These are phyloP conservation scores for Acipenser ruthenus DNA, from an alignment of 2,797 vertebrate genomes.

Conservation along the genomic window DNA sequence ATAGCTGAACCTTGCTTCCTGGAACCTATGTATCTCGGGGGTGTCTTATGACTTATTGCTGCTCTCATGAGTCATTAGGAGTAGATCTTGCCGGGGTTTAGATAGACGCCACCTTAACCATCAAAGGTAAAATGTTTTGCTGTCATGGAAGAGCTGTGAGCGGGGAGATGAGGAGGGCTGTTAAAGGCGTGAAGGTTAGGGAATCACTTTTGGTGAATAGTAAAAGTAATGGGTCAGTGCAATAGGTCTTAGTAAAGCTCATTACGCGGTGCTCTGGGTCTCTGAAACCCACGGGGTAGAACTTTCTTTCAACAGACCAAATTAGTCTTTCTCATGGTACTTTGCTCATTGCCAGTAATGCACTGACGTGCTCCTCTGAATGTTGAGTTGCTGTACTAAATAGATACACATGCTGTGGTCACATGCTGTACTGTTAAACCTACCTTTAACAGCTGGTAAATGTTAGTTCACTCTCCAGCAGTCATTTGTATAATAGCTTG, in stretches of 20 bases:
- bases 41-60: slow-evolving; percentile 20
- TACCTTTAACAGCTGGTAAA: too few species aligned
- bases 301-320: slow-evolving; percentile 15
- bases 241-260: slow-evolving; percentile 1
- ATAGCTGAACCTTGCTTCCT: neutral
- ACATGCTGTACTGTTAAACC: slow-evolving; percentile 22
- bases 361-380: slow-evolving; percentile 19
- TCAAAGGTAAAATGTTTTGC: slow-evolving; percentile 38
- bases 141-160: slow-evolving; percentile 25
- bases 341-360: slow-evolving; percentile 14
- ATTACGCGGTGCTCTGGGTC: neutral
- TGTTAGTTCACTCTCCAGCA: too few species aligned
- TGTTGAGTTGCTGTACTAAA: slow-evolving; percentile 15
- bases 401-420: slow-evolving; percentile 39
- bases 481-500: too few species aligned
- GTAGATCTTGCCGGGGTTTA: slow-evolving; percentile 31
- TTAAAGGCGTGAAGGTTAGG: slow-evolving; percentile 1
- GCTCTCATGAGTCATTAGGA: slow-evolving; percentile 31
- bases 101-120: slow-evolving; percentile 30
- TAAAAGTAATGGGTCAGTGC: slow-evolving; percentile 6
- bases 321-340: slow-evolving; percentile 12
- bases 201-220: neutral
- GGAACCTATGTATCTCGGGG: slow-evolving; percentile 16
- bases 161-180: neutral
- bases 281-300: neutral